These are phyloP conservation scores for Popillia japonica DNA, from an alignment of 1,140 invertebrate genomes.

Conservation along the genomic window DNA sequence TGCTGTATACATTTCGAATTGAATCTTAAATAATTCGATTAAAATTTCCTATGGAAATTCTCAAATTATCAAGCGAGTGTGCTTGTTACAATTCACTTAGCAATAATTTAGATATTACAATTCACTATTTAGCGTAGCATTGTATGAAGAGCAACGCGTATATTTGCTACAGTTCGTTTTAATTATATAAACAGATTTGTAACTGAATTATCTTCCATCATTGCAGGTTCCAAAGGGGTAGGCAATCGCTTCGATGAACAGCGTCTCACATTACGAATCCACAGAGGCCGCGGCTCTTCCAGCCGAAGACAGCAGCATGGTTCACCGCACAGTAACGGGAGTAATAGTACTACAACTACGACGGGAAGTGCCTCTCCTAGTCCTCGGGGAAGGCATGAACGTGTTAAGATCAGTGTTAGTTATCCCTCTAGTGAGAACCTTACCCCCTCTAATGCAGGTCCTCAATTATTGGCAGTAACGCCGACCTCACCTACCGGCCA, in stretches of 20 bases:
- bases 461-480: slow-evolving; percentile 51
- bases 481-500: slow-evolving; percentile 60
- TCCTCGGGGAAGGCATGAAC: slow-evolving; percentile 72
- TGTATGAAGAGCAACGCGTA: too few species aligned
- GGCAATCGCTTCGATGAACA: slow-evolving; percentile 83
- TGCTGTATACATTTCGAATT: too few species aligned
- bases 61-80: too few species aligned
- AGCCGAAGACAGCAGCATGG: slow-evolving; percentile 63
- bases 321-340: slow-evolving; percentile 68
- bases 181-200: too few species aligned
- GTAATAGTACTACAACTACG: slow-evolving; percentile 67
- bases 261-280: slow-evolving; percentile 89
- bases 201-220: slow-evolving; percentile 5
- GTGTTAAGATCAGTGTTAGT: slow-evolving; percentile 83
- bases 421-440: slow-evolving; percentile 80
- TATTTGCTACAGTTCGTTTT: too few species aligned
- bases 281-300: slow-evolving; percentile 76
- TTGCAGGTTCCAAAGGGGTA: slow-evolving; percentile 61
- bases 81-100: too few species aligned
- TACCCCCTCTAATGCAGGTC: slow-evolving; percentile 64
- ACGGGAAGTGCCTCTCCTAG: slow-evolving; percentile 66
- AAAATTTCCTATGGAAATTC: too few species aligned
- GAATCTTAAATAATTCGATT: too few species aligned
- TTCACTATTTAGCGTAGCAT: too few species aligned
- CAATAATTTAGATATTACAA: too few species aligned